phyloP scores from a whole-genome alignment of 2,797 vertebrate genomes.

The Eulemur coronatus region DNA sequence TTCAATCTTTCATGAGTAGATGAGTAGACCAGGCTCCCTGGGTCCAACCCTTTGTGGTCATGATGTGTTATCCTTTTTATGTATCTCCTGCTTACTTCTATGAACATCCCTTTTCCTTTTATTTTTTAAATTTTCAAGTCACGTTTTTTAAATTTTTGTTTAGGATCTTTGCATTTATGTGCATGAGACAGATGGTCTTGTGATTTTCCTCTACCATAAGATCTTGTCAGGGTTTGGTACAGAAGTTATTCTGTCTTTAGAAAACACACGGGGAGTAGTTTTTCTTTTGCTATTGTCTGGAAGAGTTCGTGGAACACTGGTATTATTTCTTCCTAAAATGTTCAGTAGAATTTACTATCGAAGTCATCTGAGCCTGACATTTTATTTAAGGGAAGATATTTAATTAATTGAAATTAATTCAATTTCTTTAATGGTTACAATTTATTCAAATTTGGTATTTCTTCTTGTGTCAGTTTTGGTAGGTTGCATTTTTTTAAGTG shows the following conservation, averaged over 20 bases:
- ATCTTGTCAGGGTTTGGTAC: background rate
- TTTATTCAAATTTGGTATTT: background rate
- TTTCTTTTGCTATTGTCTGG: background rate
- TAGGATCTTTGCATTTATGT: background rate
- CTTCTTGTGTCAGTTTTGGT: background rate
- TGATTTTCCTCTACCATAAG: background rate
- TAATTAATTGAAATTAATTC: background rate
- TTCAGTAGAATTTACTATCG: background rate
- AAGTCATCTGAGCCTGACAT: background rate
- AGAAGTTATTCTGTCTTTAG: background rate
- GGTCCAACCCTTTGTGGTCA: background rate
- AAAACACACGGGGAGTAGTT: background rate
- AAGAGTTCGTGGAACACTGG: background rate
- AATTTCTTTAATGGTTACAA: background rate
- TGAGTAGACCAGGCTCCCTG: background rate
- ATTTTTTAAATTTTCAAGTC: background rate
- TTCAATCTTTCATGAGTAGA: background rate
- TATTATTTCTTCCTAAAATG: background rate
- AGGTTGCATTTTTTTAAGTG: background rate
- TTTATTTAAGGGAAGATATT: background rate
- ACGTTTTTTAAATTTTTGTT: background rate
- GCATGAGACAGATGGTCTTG: background rate
- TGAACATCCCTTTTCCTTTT: background rate
- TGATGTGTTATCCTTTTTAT: background rate
- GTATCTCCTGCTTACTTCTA: background rate